Base-by-base conservation (phyloP, 2,888 invertebrate genomes). In the Drosophila prolongata region DNA sequence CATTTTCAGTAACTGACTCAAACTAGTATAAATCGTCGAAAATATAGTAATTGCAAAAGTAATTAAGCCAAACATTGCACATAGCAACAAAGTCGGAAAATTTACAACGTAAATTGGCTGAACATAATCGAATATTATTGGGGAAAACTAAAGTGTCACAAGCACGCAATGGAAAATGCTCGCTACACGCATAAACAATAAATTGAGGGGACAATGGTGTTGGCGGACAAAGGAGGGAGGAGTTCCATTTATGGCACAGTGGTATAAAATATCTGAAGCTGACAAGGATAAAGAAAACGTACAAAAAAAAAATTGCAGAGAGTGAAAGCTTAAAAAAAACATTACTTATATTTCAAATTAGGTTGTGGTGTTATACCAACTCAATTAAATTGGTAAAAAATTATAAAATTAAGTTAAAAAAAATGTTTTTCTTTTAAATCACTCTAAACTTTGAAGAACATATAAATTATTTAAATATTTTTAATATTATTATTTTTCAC, bases 101-200 rank as follows among this genome's bases (percentile, higher is more conserved):
- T 42, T 14, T 35, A 35, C 46, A 37, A 14, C 43, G 27, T n/a
- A n/a, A 19, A 47, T 77, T 76, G 30, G 69, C 75, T 66, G 62
- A 61, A 72, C 67, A 68, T 67, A 76, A 78, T 59, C 54, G 43
- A 69, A 47, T 43, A 35, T 27, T 61, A 49, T 59, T 42, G 55
- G 19, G 58, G n/a, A 54, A 60, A 66, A 68, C 50, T 42, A 72
- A 71, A 78, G 62, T 46, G 53, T 46, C 68, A 54, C 44, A 49
- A 55, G 64, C 72, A 68, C 71, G 67, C 72, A 71, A 80, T 44
- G 66, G 76, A 72, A 59, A 68, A 46, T 16, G 35, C 57, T 61
- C 50, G 59, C 46, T 40, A 56, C 73, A 87, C 78, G 82, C 87
- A 77, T 84, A 78, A 85, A 78, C 79, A 79, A 78, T 62, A 77